A percentile compares a stretch with the other conserved stretches of the same genome.
phyloP scores from a whole-genome alignment of 2,888 invertebrate species.

The Troilus luridus region DNA sequence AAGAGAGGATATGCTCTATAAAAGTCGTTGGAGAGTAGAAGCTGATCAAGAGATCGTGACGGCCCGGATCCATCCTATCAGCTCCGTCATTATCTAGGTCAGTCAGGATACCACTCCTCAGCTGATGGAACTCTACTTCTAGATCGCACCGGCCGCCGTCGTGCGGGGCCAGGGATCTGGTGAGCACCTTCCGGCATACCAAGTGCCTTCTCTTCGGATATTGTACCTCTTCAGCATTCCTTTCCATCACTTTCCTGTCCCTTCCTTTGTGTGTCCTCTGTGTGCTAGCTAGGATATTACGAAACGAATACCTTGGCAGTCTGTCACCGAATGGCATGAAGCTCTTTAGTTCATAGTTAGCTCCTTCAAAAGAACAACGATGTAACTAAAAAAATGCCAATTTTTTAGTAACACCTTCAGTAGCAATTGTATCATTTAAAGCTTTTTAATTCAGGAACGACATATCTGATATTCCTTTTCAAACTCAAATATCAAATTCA shows the following conservation, averaged over 20 bases:
- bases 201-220: not conserved
- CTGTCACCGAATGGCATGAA: not conserved
- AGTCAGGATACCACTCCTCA: not conserved
- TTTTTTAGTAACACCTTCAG: too few species aligned
- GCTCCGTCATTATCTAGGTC: not conserved
- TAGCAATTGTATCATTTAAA: too few species aligned
- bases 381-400: too few species aligned
- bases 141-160: not conserved
- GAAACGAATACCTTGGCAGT: not conserved
- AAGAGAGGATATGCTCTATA: slow-evolving; percentile 29
- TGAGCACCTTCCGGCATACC: slow-evolving; percentile 35
- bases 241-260: slow-evolving; percentile 24
- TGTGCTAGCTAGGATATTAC: not conserved
- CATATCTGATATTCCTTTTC: too few species aligned
- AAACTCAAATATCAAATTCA: too few species aligned
- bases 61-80: slow-evolving; percentile 4
- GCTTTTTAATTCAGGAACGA: too few species aligned
- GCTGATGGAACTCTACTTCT: not conserved
- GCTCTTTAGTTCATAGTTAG: not conserved
- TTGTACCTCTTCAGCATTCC: slow-evolving; percentile 29
- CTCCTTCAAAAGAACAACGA: too few species aligned
- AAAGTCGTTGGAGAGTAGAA: slow-evolving; percentile 3
- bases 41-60: slow-evolving; percentile 9
- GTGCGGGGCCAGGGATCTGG: not conserved
- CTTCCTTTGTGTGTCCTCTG: not conserved